Base-by-base conservation (phyloP, 1,140 invertebrate genomes). In the Maconellicoccus hirsutus region DNA sequence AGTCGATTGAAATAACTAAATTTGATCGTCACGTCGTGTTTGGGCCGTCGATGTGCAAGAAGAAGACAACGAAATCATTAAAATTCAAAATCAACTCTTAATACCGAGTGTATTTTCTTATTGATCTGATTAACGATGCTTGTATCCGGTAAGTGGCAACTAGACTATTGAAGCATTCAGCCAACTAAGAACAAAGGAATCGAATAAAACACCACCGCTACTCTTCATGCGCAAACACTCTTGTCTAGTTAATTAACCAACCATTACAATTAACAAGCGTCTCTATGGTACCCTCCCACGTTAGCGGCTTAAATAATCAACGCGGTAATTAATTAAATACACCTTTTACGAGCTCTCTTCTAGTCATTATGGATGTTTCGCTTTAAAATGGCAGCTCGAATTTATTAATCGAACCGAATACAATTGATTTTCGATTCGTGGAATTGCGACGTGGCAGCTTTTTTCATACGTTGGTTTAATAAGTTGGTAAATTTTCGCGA, bases 221-320 rank as follows among this genome's bases (percentile, higher is more conserved):
- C 61, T 66, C 3, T 66, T 66, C 25, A 66, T 25, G 25, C 61
- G 19, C 7, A 66, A 66, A 25, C 21, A 25, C 61, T 66, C 10
- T 26, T 23, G 61, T 66, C 61, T 66, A 25, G 22, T 66, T 66
- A 66, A 66, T 66, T 66, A 66, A 66, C 61, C 21, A 66, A 66
- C 19, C 61, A 66, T 66, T 25, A 66, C 21, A 66, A 66, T 66
- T 23, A 66, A 66, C 61, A 66, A 23, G 25, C 22, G 25, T 52
- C 42, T 14, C 42, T 33, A 12, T 33, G 12, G 42, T 52, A 14
- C 42, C 42, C 42, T 52, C 42, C 16, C n/a, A 16, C 42, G 42
- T 52, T 33, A 33, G 29, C 12, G n/a, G 3, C 29, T 33, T 33
- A 33, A 33, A 33, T 33, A 33, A 33, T 33, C 29, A 52, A 14